Base-by-base conservation (phyloP, 92 coral and sea anemone species). In the Diadumene lineata region DNA sequence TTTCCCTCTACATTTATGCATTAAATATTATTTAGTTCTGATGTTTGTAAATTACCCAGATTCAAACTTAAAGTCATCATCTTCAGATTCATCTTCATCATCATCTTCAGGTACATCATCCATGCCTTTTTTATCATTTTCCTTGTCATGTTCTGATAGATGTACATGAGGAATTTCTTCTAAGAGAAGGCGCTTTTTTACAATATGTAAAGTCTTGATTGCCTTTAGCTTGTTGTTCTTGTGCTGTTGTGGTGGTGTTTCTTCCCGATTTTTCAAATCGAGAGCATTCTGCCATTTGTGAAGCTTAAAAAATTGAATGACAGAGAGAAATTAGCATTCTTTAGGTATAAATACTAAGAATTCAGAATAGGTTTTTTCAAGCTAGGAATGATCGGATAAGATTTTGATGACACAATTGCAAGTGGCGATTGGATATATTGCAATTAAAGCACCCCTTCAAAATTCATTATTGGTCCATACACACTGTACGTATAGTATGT, bases 231-330 rank as follows among this genome's bases (percentile, higher is more conserved):
- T n/a, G 65, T 2, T 2, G 62, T 25, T 56, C 17, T 2, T 6
- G 30, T 8, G 65, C 65, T 21, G 65, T 50, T 70, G 62, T 16
- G 26, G 75, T 24, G 75, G 34, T n/a, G 29, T 31, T 34, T 51
- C 34, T 27, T 70, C 23, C 19, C n/a, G n/a, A n/a, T 46, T 44
- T 58, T 28, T 70, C 29, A 19, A 60, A 25, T 44, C 50, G 19
- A 70, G 63, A 25, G 75, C 75, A 24, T 29, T 34, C 26, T 70
- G 75, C 75, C 63, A 70, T 58, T 70, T 70, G 38, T 70, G 31
- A 55, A 44, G 58, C 74, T 69, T 43, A 30, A 32, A 43, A 0
- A 69, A n/a, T n/a, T n/a, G n/a, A n/a, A n/a, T n/a, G n/a, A n/a
- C n/a, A n/a, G n/a, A n/a, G n/a, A n/a, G n/a, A n/a, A n/a, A n/a